These are phyloP conservation scores for Osmoderma eremita DNA, from an alignment of 2,888 invertebrate species.

Conservation along the genomic window DNA sequence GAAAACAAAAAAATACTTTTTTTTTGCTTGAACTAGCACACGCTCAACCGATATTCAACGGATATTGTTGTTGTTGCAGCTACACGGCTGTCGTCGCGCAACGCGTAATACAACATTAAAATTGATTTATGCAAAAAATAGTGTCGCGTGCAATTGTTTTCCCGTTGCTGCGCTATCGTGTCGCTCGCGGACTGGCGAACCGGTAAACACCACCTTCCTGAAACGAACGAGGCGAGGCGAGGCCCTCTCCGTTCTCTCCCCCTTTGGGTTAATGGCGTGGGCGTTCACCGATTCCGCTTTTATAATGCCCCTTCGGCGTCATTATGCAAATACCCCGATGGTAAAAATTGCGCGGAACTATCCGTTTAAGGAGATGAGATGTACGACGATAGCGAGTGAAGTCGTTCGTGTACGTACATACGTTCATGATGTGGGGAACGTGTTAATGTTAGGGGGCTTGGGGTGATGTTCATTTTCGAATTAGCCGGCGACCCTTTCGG, in stretches of 20 bases:
- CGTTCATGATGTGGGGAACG: no score
- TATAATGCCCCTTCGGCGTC: conserved; percentile 20
- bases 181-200: not conserved
- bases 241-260: no score
- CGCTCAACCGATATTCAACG: no score
- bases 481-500: conserved; percentile 8
- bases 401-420: no score
- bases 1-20: no score
- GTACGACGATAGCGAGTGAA: not conserved
- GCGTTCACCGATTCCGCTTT: conserved; percentile 27
- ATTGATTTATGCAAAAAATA: conserved; percentile 35
- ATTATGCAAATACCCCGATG: conserved; percentile 33
- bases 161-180: not conserved
- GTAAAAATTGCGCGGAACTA: conserved; percentile 35
- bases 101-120: conserved; percentile 26
- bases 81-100: conserved; percentile 18
- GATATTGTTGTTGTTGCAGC: not conserved
- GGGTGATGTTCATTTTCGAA: no score
- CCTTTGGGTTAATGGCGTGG: conserved; percentile 15
- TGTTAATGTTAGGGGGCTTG: no score
- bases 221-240: not conserved
- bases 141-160: conserved; percentile 32
- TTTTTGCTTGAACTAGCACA: no score
- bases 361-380: conserved; percentile 22
- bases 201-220: conserved; percentile 7